phyloP scores from a whole-genome alignment of 1,140 invertebrate species.

The Drosophila nebulosa region DNA sequence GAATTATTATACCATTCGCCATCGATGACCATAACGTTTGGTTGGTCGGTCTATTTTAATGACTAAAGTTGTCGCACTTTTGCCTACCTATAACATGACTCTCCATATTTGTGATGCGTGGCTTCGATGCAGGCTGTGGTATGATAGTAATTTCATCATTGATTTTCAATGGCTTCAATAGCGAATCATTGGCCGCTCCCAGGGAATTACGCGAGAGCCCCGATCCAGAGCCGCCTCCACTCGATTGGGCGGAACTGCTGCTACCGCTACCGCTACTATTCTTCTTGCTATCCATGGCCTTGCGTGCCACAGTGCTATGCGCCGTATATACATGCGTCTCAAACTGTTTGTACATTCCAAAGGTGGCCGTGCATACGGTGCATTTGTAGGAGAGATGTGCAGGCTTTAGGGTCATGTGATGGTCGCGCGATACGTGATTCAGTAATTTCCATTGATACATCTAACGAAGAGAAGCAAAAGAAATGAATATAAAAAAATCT shows the following conservation, averaged over 20 bases:
- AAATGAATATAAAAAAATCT: background rate
- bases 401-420: conserved; percentile 94
- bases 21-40: too few species aligned
- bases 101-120: conserved; percentile 80
- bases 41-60: too few species aligned
- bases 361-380: conserved; percentile 96
- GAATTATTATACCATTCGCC: too few species aligned
- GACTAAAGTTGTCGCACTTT: too few species aligned
- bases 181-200: conserved; percentile 83
- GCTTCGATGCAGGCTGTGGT: conserved; percentile 87
- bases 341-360: conserved; percentile 97
- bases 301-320: conserved; percentile 91
- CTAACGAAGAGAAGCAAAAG: conserved; percentile 80
- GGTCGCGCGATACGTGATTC: conserved; percentile 94
- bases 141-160: conserved; percentile 96
- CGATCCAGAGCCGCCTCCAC: conserved; percentile 27
- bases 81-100: conserved; percentile 79
- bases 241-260: conserved; percentile 37
- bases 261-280: conserved; percentile 58
- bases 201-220: conserved; percentile 55
- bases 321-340: conserved; percentile 96
- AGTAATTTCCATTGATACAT: conserved; percentile 96
- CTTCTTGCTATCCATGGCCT: conserved; percentile 89
- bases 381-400: conserved; percentile 96
- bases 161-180: conserved; percentile 92